Evolutionary conservation across 2,113 vertebrate genomes (phyloP).

Genomic region (Dasyprocta punctata): DNA sequence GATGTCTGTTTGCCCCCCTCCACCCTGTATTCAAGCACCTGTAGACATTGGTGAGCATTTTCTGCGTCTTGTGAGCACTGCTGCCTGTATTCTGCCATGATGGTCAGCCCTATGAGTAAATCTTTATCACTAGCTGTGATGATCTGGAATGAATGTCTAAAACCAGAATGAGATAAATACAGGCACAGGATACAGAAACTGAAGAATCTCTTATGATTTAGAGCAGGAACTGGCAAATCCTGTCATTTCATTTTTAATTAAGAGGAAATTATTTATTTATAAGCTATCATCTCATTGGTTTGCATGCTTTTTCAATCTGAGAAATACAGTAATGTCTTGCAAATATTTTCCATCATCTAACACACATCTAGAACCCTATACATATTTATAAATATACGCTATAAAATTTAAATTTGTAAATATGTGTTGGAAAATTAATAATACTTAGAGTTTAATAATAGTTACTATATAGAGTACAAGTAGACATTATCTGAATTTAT

Average conservation of each 20-base stretch:
- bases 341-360: neutral
- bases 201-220: neutral
- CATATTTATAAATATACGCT: neutral
- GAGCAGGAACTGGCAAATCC: neutral
- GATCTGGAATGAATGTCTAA: neutral
- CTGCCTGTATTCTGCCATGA: neutral
- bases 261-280: conserved; percentile 12
- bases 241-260: neutral
- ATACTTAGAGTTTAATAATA: neutral
- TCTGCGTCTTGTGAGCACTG: neutral
- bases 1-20: neutral
- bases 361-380: neutral
- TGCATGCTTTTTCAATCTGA: neutral
- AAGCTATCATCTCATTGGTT: neutral
- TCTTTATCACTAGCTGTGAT: neutral
- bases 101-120: neutral
- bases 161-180: neutral
- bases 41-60: neutral
- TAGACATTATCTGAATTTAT: neutral
- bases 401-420: neutral
- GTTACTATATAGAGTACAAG: neutral
- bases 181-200: neutral
- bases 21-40: neutral
- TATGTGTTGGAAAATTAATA: neutral
- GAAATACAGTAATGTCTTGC: neutral